Evolutionary conservation across 2,888 invertebrate genomes (phyloP).

Genomic region (Brachynemurus nebulosus): DNA sequence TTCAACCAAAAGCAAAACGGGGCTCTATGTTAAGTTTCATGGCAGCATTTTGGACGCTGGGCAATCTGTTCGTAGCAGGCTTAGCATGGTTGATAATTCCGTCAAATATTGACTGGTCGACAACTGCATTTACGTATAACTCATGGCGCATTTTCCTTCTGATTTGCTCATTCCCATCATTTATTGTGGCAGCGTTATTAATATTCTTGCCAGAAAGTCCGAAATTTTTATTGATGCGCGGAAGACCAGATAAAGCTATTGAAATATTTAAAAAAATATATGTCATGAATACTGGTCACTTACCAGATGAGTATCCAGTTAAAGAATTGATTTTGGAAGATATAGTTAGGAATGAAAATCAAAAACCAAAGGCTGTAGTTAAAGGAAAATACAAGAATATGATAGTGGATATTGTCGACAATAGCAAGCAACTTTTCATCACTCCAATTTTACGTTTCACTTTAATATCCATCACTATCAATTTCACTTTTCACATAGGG

Average conservation of each 20-base stretch:
- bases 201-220: conserved; percentile 83
- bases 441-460: conserved; percentile 74
- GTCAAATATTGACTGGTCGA: conserved; percentile 54
- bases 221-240: conserved; percentile 69
- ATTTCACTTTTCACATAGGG: conserved; percentile 89
- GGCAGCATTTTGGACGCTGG: conserved; percentile 92
- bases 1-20: conserved; percentile 79
- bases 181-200: conserved; percentile 70
- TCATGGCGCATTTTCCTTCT: conserved; percentile 87
- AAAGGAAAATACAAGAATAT: conserved; percentile 58
- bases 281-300: conserved; percentile 64
- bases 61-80: conserved; percentile 84
- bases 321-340: conserved; percentile 52
- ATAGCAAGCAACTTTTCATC: conserved; percentile 68
- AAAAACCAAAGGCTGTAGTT: conserved; percentile 33
- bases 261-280: conserved; percentile 71
- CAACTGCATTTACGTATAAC: conserved; percentile 62
- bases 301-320: conserved; percentile 62
- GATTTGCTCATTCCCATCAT: conserved; percentile 78
- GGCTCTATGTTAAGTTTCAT: conserved; percentile 88
- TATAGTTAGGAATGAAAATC: conserved; percentile 27
- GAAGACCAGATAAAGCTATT: conserved; percentile 66
- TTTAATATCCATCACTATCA: conserved; percentile 71
- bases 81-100: conserved; percentile 63
- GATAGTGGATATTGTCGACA: conserved; percentile 62